Conservation (phyloP, 2,113 vertebrate genomes). For the Malurus elegans region DNA sequence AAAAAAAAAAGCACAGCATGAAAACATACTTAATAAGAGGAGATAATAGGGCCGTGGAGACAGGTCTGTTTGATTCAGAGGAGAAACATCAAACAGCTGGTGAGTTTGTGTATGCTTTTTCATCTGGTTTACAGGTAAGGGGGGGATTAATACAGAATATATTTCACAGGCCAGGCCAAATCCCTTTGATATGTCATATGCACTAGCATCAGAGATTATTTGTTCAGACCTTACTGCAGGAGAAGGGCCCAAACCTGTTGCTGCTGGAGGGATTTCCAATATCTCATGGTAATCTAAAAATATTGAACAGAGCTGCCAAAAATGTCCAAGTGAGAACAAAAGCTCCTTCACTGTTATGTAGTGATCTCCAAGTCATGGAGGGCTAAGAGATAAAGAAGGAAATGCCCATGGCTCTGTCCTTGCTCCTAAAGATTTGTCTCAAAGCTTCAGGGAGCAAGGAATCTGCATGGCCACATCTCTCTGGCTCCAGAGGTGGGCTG, state of each 20-base stretch:
- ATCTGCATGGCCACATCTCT: background rate
- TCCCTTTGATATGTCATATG: background rate
- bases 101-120: constrained; percentile 15
- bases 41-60: constrained; percentile 42
- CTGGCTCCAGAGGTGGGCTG: background rate
- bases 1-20: constrained; percentile 18
- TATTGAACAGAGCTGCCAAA: background rate
- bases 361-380: background rate
- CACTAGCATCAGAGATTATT: background rate
- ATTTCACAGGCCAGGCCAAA: background rate
- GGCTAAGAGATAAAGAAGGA: background rate
- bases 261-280: background rate
- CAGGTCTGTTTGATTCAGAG: background rate
- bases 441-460: background rate
- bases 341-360: background rate
- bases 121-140: background rate
- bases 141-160: background rate
- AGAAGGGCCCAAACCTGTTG: background rate
- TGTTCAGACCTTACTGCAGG: background rate
- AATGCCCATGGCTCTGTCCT: accelerated
- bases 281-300: background rate
- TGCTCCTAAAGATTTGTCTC: background rate
- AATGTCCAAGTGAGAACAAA: background rate
- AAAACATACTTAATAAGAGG: constrained; percentile 52
- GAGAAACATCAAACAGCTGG: background rate